Base-by-base conservation (phyloP, 2,113 vertebrate genomes). In the Actenoides hombroni region DNA sequence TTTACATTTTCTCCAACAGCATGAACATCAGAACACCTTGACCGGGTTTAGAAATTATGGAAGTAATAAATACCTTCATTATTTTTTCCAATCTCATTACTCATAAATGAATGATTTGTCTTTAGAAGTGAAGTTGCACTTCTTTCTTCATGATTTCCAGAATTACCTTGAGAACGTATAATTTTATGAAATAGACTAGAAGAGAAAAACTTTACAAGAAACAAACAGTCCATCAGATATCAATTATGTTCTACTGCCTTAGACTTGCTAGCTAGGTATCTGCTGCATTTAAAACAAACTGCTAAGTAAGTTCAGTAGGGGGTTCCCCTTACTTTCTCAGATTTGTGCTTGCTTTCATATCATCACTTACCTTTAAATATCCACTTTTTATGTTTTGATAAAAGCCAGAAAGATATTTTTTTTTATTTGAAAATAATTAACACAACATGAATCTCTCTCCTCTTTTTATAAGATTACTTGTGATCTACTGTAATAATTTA, bases 141-240 rank as follows among this genome's bases (percentile, higher is more conserved):
- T 94, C 48, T n/a, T 95, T 95, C 91, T 94, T 57, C 78, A 65
- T 94, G 65, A 76, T 76, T 95, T 96, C 61, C 21, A 54, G 61
- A 85, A 79, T 79, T 87, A 64, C n/a, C 18, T n/a, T 69, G 33
- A 61, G 90, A 96, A 87, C 2, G 0, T 95, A 35, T 59, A 49
- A 90, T 91, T 90, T 91, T 69, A 4, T 76, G 40, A 76, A 26
- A 80, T 8, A 68, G 80, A 73, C 24, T 87, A 92, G 67, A 91
- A 73, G 14, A 28, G 46, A 91, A 83, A 74, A 95, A 42, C 33
- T 91, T 94, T 28, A 61, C 39, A 79, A 48, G 65, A 85, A 82
- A 63, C 21, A 87, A 89, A 56, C 35, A 78, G 81, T 71, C 60
- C 28, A 48, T 86, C 46, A 86, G n/a, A 60, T 82, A 81, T n/a